Base-by-base conservation (phyloP, 2,113 vertebrate species). In the Tor tambroides region DNA sequence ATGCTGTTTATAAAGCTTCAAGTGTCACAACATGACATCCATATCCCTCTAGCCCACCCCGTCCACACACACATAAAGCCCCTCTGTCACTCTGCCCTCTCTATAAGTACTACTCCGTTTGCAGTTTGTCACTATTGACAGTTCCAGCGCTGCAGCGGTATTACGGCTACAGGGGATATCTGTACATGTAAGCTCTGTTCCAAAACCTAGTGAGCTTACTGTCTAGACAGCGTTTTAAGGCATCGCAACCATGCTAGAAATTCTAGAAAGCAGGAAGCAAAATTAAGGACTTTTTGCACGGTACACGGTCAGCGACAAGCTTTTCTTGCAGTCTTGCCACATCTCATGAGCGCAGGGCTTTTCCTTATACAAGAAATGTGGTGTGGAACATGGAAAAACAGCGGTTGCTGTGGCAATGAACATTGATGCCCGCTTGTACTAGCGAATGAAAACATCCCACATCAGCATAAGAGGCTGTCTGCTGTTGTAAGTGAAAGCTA, bases 1-100 rank as follows among this genome's bases (percentile, higher is more conserved):
- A 71, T 67, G 63, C 65, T 69, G 76, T 87, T 67, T 87, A 74
- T 85, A 43, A 89, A 87, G 81, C 75, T 83, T 80, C 81, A 85
- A 49, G 80, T 83, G 72, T 83, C 56, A 80, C 74, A 69, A 85
- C 85, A 87, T 81, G 81, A 76, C 71, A 65, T 87, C 59, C 38
- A 83, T 76, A 83, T 80, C 15, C 76, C 10, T 65, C 35, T 72
- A 71, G 51, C 51, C 56, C 83, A 80, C 69, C 56, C 59, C 21
- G 12, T 51, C 59, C 63, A 41, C 65, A 59, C 83, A 72, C 17
- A 41, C 65, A 72, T 43, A 74, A 72, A 72, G 46, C 67, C 43
- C 80, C 80, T 46, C 28, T 67, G 81, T 83, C 32, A 79, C 63
- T 80, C 85, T 56, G 26, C 43, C 28, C 67, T 54, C 85, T 74